Evolutionary conservation across 2,113 vertebrate species (phyloP).

Genomic region (Lethenteron reissneri): DNA sequence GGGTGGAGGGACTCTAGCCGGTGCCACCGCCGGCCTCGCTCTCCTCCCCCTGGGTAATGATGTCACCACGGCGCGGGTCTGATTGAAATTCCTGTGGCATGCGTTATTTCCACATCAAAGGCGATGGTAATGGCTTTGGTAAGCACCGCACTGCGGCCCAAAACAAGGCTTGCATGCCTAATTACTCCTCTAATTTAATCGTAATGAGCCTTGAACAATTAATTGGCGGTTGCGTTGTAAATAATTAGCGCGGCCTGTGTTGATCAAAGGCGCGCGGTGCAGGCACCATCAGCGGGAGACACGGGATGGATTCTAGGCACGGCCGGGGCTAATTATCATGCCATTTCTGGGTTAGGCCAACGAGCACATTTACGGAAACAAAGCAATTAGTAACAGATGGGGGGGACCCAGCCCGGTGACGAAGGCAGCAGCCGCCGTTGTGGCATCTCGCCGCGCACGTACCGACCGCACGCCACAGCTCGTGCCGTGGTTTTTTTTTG

Average conservation of each 20-base stretch:
- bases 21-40: no score
- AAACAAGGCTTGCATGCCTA: constrained; percentile 4
- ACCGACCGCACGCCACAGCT: no score
- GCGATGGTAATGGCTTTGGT: constrained; percentile 4
- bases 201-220: constrained; percentile 6
- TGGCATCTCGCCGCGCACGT: no score
- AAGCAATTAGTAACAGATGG: no score
- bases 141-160: not conserved
- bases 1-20: no score
- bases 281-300: not conserved
- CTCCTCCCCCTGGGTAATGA: no score
- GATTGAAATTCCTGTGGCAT: not conserved
- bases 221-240: constrained; percentile 6
- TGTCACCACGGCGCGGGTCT: no score
- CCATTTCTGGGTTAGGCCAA: not conserved
- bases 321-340: constrained; percentile 4
- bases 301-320: not conserved
- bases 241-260: constrained; percentile 3
- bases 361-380: no score
- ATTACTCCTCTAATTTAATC: constrained; percentile 6
- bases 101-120: constrained; percentile 5
- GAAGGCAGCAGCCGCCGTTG: no score
- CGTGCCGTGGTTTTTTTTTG: no score
- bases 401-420: no score
- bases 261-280: constrained; percentile 4